phyloP scores from a whole-genome alignment of 2,113 vertebrate genomes.

The Camelus bactrianus region DNA sequence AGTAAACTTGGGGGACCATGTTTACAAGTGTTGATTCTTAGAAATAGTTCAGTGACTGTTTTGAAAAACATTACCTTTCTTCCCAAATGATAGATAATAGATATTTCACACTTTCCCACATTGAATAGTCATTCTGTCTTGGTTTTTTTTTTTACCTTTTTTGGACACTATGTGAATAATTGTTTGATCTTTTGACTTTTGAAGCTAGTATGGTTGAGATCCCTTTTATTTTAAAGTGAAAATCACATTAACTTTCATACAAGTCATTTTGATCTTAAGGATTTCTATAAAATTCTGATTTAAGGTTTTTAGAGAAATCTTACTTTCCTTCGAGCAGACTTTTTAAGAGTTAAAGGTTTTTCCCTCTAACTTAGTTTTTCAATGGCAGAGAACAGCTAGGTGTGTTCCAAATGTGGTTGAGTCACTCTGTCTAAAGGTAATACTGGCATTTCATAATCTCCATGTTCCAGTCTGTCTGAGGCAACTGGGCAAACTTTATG shows the following conservation, averaged over 20 bases:
- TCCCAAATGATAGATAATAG: background rate
- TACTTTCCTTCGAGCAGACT: background rate
- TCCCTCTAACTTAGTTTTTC: constrained; percentile 53
- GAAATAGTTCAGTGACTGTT: background rate
- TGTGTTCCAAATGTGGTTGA: constrained; percentile 69
- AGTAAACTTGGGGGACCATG: background rate
- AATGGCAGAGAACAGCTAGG: constrained; percentile 20
- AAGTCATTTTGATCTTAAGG: constrained; percentile 15
- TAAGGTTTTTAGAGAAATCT: background rate
- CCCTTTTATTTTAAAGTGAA: constrained; percentile 29
- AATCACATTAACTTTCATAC: background rate
- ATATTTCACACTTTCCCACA: background rate
- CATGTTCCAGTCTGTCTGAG: background rate
- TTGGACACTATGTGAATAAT: background rate
- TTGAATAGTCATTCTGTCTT: background rate
- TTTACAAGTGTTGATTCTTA: background rate
- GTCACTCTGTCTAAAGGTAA: constrained; percentile 70
- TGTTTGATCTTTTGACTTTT: background rate
- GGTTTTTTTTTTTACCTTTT: background rate
- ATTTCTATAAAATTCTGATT: background rate
- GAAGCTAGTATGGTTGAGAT: background rate
- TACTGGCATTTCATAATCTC: constrained; percentile 41
- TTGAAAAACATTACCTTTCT: background rate
- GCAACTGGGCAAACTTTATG: background rate
- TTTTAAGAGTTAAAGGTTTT: constrained; percentile 38